These are phyloP conservation scores for Acleris sparsana DNA, from an alignment of 2,888 invertebrate species.

Conservation along the genomic window DNA sequence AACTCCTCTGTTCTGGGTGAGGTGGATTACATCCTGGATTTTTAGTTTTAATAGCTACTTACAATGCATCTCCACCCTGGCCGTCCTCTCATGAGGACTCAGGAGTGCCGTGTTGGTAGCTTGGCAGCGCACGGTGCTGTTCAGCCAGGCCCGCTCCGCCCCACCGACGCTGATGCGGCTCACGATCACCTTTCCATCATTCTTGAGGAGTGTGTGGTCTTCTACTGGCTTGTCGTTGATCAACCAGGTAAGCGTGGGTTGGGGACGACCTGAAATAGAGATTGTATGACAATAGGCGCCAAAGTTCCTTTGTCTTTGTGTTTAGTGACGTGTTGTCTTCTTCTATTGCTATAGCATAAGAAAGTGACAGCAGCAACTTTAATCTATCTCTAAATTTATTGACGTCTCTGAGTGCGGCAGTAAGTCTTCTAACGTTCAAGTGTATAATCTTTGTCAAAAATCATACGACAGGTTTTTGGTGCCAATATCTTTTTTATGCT, in stretches of 20 bases:
- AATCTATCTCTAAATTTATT: too few species aligned
- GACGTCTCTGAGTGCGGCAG: too few species aligned
- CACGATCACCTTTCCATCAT: slow-evolving; percentile 88
- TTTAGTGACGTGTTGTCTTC: too few species aligned
- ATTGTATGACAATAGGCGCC: slow-evolving; percentile 4
- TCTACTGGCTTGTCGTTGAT: slow-evolving; percentile 88
- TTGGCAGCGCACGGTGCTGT: slow-evolving; percentile 92
- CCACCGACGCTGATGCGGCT: slow-evolving; percentile 89
- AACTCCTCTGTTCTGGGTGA: too few species aligned
- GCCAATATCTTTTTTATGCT: too few species aligned
- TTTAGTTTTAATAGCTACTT: slow-evolving; percentile 69
- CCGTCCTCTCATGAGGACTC: slow-evolving; percentile 90
- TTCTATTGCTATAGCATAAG: too few species aligned
- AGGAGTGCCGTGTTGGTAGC: slow-evolving; percentile 92
- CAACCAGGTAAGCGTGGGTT: slow-evolving; percentile 91
- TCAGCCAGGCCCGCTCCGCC: slow-evolving; percentile 89
- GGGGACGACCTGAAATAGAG: slow-evolving; percentile 87
- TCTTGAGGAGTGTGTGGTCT: slow-evolving; percentile 87
- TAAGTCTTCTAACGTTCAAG: too few species aligned
- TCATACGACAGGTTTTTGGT: too few species aligned
- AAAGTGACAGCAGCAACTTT: too few species aligned
- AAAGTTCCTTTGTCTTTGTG: too few species aligned
- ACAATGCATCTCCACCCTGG: slow-evolving; percentile 92
- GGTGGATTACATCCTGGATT: too few species aligned
- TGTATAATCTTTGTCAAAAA: too few species aligned